Conservation (phyloP, 2,113 vertebrate species). For the Catharus fuscescens region DNA sequence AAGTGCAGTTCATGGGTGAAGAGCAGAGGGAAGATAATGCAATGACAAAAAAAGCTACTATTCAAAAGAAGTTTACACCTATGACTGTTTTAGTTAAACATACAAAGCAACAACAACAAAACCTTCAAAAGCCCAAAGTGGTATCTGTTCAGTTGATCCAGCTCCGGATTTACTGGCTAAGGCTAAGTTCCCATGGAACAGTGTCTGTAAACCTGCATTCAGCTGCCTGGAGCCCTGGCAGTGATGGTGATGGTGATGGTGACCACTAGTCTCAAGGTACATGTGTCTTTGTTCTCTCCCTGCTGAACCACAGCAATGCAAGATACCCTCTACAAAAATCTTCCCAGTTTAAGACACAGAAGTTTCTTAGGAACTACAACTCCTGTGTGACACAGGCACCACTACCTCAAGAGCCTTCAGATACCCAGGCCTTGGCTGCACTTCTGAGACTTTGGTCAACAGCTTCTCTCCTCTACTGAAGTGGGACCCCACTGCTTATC, state of each 20-base stretch:
- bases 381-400: neutral
- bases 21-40: neutral
- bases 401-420: neutral
- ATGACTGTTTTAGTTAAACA: neutral
- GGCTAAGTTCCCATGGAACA: neutral
- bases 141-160: neutral
- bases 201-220: rapidly evolving
- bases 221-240: neutral
- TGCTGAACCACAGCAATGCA: neutral
- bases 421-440: neutral
- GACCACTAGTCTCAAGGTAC: neutral
- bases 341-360: neutral
- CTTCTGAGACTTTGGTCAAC: neutral
- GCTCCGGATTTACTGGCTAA: neutral
- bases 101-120: neutral
- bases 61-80: neutral
- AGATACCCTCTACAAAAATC: neutral
- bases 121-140: neutral
- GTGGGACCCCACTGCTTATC: neutral
- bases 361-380: neutral
- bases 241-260: neutral
- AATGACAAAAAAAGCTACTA: neutral
- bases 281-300: rapidly evolving
- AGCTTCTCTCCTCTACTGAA: neutral
- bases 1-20: neutral